phyloP scores from a whole-genome alignment of 2,113 vertebrate genomes.

The Sarotherodon lohbergeri region DNA sequence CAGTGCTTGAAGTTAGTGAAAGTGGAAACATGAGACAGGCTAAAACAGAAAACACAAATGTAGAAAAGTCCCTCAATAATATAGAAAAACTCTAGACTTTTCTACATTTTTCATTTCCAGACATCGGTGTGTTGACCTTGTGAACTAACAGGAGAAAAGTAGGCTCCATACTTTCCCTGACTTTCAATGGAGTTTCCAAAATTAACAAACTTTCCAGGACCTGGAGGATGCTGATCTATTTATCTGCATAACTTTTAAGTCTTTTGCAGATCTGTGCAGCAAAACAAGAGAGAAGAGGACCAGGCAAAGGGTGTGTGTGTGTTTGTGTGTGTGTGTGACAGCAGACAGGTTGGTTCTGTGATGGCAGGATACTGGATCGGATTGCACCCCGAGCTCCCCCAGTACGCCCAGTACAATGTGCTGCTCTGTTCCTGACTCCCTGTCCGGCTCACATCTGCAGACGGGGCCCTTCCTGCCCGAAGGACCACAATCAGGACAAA shows the following conservation, averaged over 20 bases:
- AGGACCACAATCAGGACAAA: slow-evolving; percentile 59
- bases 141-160: fast-evolving
- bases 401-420: slow-evolving; percentile 62
- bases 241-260: not conserved
- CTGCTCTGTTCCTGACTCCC: slow-evolving; percentile 57
- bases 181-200: not conserved
- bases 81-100: fast-evolving
- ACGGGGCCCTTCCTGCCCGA: slow-evolving; percentile 57
- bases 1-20: not conserved
- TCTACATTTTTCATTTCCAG: fast-evolving
- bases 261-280: not conserved
- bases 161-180: not conserved
- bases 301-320: not conserved
- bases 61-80: fast-evolving
- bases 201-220: fast-evolving
- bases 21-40: no score
- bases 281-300: not conserved
- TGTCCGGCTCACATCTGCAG: slow-evolving; percentile 48
- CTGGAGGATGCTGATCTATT: not conserved
- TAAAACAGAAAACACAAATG: fast-evolving
- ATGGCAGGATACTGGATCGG: slow-evolving; percentile 62
- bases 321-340: slow-evolving; percentile 26
- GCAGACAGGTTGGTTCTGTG: slow-evolving; percentile 56
- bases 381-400: slow-evolving; percentile 52
- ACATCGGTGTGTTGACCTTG: fast-evolving